Base-by-base conservation (phyloP, 2,797 vertebrate species). In the Neosalanx taihuensis region DNA sequence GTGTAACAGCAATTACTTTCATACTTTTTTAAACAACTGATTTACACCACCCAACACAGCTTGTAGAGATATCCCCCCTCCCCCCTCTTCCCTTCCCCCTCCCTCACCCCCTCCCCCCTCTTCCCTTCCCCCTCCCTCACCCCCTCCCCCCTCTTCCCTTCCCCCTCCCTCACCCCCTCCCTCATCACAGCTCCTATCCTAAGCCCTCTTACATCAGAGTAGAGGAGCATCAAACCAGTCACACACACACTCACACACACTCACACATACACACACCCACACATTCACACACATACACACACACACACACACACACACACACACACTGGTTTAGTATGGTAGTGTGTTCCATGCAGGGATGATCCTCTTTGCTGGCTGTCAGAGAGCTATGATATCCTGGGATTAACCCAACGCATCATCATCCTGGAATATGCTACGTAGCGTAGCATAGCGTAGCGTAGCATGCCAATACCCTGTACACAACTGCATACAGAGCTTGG, bases 371-470 rank as follows among this genome's bases (percentile, higher is more conserved):
- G 84, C 88, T 81, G 84, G 85, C 75, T 86, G 90, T 89, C 89
- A 91, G 90, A 91, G 90, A 91, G 90, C 87, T n/a, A 88, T 89
- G 89, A 90, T 88, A 90, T 79, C 69, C 82, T 77, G 70, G 89
- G 88, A 89, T 91, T 88, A 90, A 88, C 87, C 82, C 84, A 81
- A 85, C 82, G 77, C 80, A 79, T 91, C 84, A 86, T 88, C 88
- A 56, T 86, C 80, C 78, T 74, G 77, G 70, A 78, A 74, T 70
- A 83, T 76, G 51, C 51, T 56, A 17, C 51, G 13, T 71, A 83
- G 83, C 83, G 84, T 82, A 86, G 61, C 49, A 75, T 72, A 81
- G 1, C 9, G 13, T 46, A 12, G 41, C 10, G 10, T 46, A 46
- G 41, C 7, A 12, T 46, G 41, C 33, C 6, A 35, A 35, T 2